Percentiles rank a stretch among this genome's conserved stretches.
phyloP scores from a whole-genome alignment of 92 coral and sea anemone genomes.

The Phenganax marumi region DNA sequence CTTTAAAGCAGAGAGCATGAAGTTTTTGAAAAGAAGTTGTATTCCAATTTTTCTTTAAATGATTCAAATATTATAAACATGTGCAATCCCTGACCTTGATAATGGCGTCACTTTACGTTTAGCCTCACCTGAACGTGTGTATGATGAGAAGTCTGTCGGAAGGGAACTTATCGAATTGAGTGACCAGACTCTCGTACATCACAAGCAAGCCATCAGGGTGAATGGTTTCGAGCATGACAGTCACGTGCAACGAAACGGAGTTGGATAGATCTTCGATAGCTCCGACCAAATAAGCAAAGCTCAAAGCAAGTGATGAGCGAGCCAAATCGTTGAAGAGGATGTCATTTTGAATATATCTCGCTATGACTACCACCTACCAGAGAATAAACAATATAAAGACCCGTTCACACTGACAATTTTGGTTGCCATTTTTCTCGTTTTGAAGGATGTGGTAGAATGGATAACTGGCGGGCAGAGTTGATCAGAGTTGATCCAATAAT shows the following conservation, averaged over 20 bases:
- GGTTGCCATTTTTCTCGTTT: no score
- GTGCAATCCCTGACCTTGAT: no score
- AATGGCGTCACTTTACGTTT: no score
- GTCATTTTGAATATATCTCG: constrained; percentile 85
- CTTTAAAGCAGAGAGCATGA: no score
- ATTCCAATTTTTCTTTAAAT: no score
- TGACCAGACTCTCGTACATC: constrained; percentile 82
- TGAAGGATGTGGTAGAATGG: no score
- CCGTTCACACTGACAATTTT: no score
- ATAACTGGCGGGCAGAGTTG: no score
- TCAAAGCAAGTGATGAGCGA: constrained; percentile 91
- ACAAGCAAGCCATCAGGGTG: constrained; percentile 70
- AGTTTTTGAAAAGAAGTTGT: no score
- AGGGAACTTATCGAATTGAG: constrained; percentile 89
- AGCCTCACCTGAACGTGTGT: constrained; percentile 73
- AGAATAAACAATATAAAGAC: neutral
- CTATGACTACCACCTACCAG: constrained; percentile 51
- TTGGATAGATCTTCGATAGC: constrained; percentile 96
- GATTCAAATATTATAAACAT: no score
- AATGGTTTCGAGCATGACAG: constrained; percentile 83
- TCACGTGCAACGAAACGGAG: constrained; percentile 81
- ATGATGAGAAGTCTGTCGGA: constrained; percentile 83
- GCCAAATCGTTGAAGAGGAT: constrained; percentile 79
- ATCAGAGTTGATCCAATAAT: no score
- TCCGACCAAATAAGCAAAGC: constrained; percentile 91